A percentile compares a stretch with the other conserved stretches of the same genome.
These are phyloP conservation scores for Cheilosia grossa DNA, from an alignment of 2,888 invertebrate genomes.

Conservation along the genomic window DNA sequence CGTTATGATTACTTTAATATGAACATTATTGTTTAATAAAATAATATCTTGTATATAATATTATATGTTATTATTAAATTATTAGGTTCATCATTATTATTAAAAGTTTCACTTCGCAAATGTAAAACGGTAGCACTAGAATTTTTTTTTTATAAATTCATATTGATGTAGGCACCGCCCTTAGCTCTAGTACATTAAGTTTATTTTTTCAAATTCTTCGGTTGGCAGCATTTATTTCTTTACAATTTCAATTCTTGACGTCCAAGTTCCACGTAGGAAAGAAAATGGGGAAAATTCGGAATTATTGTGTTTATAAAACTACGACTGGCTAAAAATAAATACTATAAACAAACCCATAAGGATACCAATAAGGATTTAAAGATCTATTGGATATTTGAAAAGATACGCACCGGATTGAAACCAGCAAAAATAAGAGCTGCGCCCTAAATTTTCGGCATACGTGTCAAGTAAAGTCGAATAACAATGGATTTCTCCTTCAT, in stretches of 20 bases:
- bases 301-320: constrained; percentile 47
- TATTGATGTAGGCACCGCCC: neutral
- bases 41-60: too few species aligned
- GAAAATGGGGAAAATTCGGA: constrained; percentile 64
- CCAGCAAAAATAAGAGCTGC: neutral
- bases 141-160: too few species aligned
- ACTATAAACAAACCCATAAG: constrained; percentile 50
- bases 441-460: constrained; percentile 44
- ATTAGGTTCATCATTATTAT: too few species aligned
- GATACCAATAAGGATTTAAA: constrained; percentile 5
- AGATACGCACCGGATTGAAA: neutral
- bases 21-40: too few species aligned
- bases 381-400: constrained; percentile 1
- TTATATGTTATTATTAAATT: too few species aligned
- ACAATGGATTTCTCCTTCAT: constrained; percentile 61
- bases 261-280: constrained; percentile 73
- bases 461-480: constrained; percentile 45
- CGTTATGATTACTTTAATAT: too few species aligned
- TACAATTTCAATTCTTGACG: constrained; percentile 54
- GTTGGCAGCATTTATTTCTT: constrained; percentile 3
- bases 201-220: neutral
- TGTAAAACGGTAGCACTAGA: neutral
- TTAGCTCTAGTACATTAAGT: constrained; percentile 3
- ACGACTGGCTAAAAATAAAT: constrained; percentile 47
- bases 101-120: too few species aligned